Conservation (phyloP, 2,113 vertebrate genomes). For the Cisticola juncidis region DNA sequence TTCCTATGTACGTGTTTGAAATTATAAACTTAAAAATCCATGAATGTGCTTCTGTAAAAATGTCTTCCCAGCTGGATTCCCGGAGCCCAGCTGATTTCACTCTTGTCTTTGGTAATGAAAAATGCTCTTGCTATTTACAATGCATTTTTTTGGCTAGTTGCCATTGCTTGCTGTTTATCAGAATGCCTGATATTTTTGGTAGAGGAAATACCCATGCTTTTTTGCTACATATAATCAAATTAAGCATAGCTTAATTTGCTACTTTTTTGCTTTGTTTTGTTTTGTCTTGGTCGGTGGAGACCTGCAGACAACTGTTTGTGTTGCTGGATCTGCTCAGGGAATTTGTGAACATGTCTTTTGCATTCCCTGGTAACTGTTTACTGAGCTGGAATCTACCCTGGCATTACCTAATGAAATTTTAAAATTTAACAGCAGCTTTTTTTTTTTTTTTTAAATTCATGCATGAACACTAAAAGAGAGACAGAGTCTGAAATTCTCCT, state of each 20-base stretch:
- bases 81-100: not conserved
- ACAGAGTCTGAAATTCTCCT: not conserved
- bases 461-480: not conserved
- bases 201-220: not conserved
- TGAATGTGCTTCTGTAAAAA: not conserved
- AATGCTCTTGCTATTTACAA: not conserved
- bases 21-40: not conserved
- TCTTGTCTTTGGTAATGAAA: not conserved
- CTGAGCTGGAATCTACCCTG: not conserved
- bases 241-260: not conserved
- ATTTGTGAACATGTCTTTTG: not conserved
- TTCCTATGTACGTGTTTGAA: not conserved
- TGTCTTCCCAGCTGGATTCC: not conserved
- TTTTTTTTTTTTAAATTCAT: not conserved
- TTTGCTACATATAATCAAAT: not conserved
- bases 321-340: not conserved
- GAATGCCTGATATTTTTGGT: not conserved
- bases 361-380: not conserved
- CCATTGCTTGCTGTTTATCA: slow-evolving; percentile 16
- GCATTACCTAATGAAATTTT: not conserved
- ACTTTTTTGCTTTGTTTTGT: not conserved
- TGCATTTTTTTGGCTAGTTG: not conserved
- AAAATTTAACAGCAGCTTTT: not conserved
- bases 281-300: not conserved
- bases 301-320: not conserved